Base-by-base conservation (phyloP, 2,888 invertebrate genomes). In the Agelastica alni region DNA sequence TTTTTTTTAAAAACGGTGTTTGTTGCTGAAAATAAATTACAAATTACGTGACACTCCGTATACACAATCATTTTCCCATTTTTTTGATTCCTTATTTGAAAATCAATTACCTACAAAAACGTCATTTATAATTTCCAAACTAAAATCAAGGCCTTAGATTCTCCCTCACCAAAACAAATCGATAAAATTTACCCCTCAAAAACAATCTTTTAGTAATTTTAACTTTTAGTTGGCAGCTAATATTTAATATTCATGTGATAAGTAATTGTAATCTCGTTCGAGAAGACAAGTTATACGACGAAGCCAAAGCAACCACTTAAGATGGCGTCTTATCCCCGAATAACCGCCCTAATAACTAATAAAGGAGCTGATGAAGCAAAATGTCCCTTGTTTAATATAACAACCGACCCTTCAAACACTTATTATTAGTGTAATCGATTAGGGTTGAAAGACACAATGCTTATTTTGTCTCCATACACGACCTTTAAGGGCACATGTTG, bases 341-440 rank as follows among this genome's bases (percentile, higher is more conserved):
- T 70, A 70, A 68, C 70, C 66, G 59, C 58, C 56, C 58, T 64
- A 70, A 74, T 73, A 73, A 73, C 72, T 72, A 73, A 73, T 74
- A 73, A 72, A 74, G 69, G 70, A 70, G 74, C 72, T 73, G 74
- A 73, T 74, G 73, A 71, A 71, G 74, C 74, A 64, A 71, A 72
- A 74, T 70, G 71, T 73, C 73, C 72, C 71, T 69, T 70, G 70
- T 72, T 72, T 73, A 71, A 74, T 74, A 74, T 39, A 39, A 39
- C 37, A 39, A 39, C 72, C 71, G 66, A 61, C 65, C 67, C 66
- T 60, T 64, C 66, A 61, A 66, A 69, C 67, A 68, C 69, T 68
- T 68, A 68, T 68, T 70, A 70, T 69, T 70, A 66, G 61, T 61
- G 62, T 66, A 66, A 69, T 68, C 67, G 69, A 69, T 69, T 68